phyloP scores from a whole-genome alignment of 2,888 invertebrate genomes.

The Zygaena filipendulae region DNA sequence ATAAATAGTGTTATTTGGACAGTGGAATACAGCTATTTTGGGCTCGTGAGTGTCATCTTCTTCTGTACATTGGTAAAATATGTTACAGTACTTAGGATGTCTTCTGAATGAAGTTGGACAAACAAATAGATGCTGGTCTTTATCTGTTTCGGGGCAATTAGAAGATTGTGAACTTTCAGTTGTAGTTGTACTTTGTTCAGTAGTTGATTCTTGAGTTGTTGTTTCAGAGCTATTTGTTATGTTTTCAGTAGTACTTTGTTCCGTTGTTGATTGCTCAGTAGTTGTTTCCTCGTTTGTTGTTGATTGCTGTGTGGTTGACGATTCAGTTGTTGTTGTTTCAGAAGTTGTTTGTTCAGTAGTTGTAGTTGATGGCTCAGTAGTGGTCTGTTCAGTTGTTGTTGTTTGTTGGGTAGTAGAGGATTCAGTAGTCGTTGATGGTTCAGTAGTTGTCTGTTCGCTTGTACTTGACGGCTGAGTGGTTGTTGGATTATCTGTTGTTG shows the following conservation, averaged over 20 bases:
- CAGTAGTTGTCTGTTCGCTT: slow-evolving; percentile 17
- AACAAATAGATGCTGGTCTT: slow-evolving; percentile 76
- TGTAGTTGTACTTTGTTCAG: slow-evolving; percentile 17
- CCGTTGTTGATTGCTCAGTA: slow-evolving; percentile 16
- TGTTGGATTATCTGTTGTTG: slow-evolving; percentile 17
- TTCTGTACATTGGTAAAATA: slow-evolving; percentile 86
- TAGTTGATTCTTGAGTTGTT: slow-evolving; percentile 20
- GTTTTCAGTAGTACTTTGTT: slow-evolving; percentile 18
- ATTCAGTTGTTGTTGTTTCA: slow-evolving; percentile 21
- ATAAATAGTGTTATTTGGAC: slow-evolving; percentile 81
- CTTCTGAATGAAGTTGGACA: slow-evolving; percentile 87
- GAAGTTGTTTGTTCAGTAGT: slow-evolving; percentile 21
- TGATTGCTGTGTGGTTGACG: slow-evolving; percentile 12
- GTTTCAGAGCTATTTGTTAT: no score
- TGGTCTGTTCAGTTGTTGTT: slow-evolving; percentile 23
- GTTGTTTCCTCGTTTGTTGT: slow-evolving; percentile 21
- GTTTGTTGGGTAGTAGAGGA: slow-evolving; percentile 17
- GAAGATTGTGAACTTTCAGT: slow-evolving; percentile 19
- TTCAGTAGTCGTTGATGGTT: slow-evolving; percentile 16
- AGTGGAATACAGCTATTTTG: slow-evolving; percentile 79
- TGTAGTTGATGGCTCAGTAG: slow-evolving; percentile 23
- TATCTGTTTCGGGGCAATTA: slow-evolving; percentile 66
- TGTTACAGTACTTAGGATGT: slow-evolving; percentile 84
- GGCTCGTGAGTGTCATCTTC: slow-evolving; percentile 73
- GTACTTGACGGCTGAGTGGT: slow-evolving; percentile 19